Conservation (phyloP, 2,888 invertebrate genomes). For the Scelioninae gen. 2 region DNA sequence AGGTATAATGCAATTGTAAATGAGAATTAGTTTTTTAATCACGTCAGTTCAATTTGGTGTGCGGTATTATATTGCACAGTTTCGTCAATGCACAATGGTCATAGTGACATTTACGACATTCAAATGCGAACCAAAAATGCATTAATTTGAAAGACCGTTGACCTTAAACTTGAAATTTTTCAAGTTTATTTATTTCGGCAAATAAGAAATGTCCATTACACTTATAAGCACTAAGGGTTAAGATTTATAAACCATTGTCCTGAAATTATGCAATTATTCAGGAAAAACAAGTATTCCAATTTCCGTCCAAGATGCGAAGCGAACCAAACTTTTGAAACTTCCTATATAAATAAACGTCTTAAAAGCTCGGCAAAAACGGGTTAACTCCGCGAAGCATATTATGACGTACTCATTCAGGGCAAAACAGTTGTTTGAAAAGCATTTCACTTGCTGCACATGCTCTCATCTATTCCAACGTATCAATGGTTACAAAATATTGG, state of each 20-base stretch:
- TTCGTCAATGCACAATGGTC: neutral
- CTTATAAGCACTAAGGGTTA: too few species aligned
- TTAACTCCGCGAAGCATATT: slow-evolving; percentile 32
- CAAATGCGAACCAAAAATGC: neutral
- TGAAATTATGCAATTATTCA: slow-evolving; percentile 7
- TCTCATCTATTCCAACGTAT: slow-evolving; percentile 22
- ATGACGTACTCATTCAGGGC: slow-evolving; percentile 31
- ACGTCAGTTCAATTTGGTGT: neutral
- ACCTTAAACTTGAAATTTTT: too few species aligned
- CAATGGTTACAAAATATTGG: slow-evolving; percentile 24
- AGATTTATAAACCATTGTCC: too few species aligned
- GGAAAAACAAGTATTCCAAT: slow-evolving; percentile 23
- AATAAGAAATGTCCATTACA: too few species aligned
- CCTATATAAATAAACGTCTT: slow-evolving; percentile 29
- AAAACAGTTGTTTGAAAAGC: slow-evolving; percentile 31
- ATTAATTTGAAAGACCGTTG: slow-evolving; percentile 4
- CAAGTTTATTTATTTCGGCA: too few species aligned
- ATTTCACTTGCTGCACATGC: slow-evolving; percentile 29
- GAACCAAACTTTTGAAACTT: slow-evolving; percentile 15
- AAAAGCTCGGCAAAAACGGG: slow-evolving; percentile 27
- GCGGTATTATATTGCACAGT: neutral
- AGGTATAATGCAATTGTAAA: neutral
- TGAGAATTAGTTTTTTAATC: neutral
- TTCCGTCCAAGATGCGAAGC: slow-evolving; percentile 6
- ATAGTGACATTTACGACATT: neutral